phyloP scores from a whole-genome alignment of 2,113 vertebrate species.

The Natator depressus region DNA sequence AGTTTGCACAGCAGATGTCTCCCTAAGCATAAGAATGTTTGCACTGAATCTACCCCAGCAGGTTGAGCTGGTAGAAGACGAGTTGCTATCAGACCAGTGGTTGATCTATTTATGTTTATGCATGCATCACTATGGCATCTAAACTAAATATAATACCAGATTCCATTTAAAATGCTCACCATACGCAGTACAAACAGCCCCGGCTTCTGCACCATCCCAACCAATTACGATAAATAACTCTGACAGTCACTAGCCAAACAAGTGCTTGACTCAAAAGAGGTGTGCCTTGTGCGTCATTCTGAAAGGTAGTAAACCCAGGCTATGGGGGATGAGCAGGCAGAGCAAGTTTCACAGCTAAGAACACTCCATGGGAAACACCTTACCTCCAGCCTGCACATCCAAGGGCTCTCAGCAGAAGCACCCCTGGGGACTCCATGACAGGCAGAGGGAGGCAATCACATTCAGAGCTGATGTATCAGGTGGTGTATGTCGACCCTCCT shows the following conservation, averaged over 20 bases:
- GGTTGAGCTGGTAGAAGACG: too few species aligned
- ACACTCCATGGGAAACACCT: fast-evolving
- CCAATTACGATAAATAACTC: neutral
- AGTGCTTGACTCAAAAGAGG: fast-evolving
- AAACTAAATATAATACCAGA: neutral
- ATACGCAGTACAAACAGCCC: fast-evolving
- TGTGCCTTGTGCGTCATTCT: fast-evolving
- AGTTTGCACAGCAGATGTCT: slow-evolving; percentile 56
- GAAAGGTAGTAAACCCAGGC: neutral
- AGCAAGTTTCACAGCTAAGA: neutral
- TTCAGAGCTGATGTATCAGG: neutral
- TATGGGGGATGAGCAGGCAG: fast-evolving
- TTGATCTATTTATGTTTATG: neutral
- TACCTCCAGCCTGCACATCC: neutral
- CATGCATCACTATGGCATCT: neutral
- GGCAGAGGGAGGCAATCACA: neutral
- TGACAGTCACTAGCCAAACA: fast-evolving
- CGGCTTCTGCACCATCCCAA: fast-evolving
- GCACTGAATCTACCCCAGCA: fast-evolving
- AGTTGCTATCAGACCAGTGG: fast-evolving
- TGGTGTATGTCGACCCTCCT: neutral
- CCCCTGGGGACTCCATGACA: neutral
- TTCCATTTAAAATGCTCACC: fast-evolving
- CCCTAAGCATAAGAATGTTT: neutral
- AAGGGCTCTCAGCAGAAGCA: neutral